These are phyloP conservation scores for Pseudomyrmex gracilis DNA, from an alignment of 1,140 invertebrate species.

Conservation along the genomic window DNA sequence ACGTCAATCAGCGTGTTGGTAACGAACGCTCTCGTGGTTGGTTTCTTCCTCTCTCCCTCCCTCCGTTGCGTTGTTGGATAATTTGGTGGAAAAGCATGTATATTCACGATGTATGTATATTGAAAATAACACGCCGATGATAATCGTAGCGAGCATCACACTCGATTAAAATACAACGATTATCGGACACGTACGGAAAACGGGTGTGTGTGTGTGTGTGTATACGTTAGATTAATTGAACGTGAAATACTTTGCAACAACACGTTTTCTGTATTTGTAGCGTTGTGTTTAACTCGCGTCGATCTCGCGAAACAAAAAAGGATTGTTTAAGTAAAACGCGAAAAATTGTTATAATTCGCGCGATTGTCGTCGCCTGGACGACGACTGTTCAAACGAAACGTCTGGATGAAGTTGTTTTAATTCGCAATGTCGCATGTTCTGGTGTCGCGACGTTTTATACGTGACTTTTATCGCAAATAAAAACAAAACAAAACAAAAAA, in stretches of 20 bases:
- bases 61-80: background rate
- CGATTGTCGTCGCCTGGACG: no score
- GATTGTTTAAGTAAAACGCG: constrained; percentile 7
- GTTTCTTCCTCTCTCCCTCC: background rate
- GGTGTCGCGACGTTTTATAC: background rate
- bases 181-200: background rate
- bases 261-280: background rate
- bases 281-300: constrained; percentile 11
- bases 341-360: no score
- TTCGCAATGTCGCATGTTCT: background rate
- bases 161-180: constrained; percentile 50
- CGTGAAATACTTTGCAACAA: constrained; percentile 18
- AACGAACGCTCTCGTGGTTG: background rate
- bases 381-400: no score
- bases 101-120: constrained; percentile 16
- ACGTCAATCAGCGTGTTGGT: background rate
- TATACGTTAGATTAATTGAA: constrained; percentile 44
- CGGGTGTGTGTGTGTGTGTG: background rate
- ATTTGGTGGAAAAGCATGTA: background rate
- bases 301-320: constrained; percentile 13
- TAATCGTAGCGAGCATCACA: constrained; percentile 31
- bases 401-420: constrained; percentile 5
- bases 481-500: no score
- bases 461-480: constrained; percentile 13
- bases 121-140: constrained; percentile 5